Evolutionary conservation across 2,113 vertebrate genomes (phyloP), one percentile per base, ranked within the genome.

Genomic region (Jaculus jaculus): DNA sequence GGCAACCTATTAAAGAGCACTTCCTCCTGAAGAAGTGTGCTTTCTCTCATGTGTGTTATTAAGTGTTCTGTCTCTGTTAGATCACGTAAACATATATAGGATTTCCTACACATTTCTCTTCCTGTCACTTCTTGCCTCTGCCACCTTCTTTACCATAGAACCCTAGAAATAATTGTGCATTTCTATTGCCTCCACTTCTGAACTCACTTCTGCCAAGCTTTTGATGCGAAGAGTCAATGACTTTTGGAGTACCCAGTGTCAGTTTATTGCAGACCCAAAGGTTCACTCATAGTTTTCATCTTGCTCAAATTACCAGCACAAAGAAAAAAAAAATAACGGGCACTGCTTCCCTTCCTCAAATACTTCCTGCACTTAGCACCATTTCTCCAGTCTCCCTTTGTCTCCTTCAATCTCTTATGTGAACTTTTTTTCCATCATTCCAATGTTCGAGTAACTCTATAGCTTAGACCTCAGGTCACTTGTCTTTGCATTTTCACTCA

Each of bases 321-420:
- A 28, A 0, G n/a, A 60, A 68, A 10, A 3, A 5, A 16, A 1
- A 0, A 54, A n/a, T n/a, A n/a, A n/a, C n/a, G 28, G 51, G 13
- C 4, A 12, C n/a, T 7, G 1, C 1, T n/a, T 71, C 39, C 11
- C 21, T 82, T 87, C 30, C 32, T 69, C 37, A 83, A 83, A 30
- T 0, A 4, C 12, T 23, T 82, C 71, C 69, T 83, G 26, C 16
- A n/a, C 5, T 73, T 34, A 47, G 4, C 34, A 4, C n/a, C 54
- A 21, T 61, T 5, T 21, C 71, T 47, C 20, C 39, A 34, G 34
- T 69, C 30, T 90, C 66, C 63, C 75, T 66, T 68, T 26, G 1
- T n/a, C 39, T 72, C 54, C 13, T 17, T 71, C 65, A 2, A 1
- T 58, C 24, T 7, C 16, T 23, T 12, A 26, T 69, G 39, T 66